Evolutionary conservation across 2,888 invertebrate genomes (phyloP).

Genomic region (Caradrina kadenii): DNA sequence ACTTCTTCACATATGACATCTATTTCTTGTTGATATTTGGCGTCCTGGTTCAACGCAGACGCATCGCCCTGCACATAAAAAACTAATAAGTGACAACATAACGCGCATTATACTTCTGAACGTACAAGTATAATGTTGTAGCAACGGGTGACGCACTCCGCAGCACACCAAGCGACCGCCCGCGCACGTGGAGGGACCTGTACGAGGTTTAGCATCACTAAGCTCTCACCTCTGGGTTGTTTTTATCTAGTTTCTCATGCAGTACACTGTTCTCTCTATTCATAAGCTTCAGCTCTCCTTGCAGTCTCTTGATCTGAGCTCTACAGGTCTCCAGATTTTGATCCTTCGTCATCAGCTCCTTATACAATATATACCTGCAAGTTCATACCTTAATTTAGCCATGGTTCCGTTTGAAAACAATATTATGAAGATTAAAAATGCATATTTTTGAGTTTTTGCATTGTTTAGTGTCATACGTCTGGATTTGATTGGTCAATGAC

Average conservation of each 20-base stretch:
- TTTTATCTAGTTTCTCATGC: constrained; percentile 87
- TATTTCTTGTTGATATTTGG: constrained; percentile 65
- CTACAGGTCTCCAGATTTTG: constrained; percentile 91
- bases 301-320: constrained; percentile 91
- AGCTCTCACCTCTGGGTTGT: constrained; percentile 78
- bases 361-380: constrained; percentile 91
- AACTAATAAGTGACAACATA: not conserved
- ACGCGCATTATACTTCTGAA: not conserved
- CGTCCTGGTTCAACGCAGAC: constrained; percentile 72
- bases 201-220: not conserved
- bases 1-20: constrained; percentile 67
- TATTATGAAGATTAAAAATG: constrained; percentile 23
- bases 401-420: constrained; percentile 64
- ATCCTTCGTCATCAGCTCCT: constrained; percentile 92
- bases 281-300: constrained; percentile 92
- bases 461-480: not conserved
- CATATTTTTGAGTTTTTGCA: constrained; percentile 49
- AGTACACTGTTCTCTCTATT: constrained; percentile 91
- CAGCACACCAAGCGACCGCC: no score
- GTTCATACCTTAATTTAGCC: constrained; percentile 75
- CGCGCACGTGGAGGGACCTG: not conserved
- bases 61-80: constrained; percentile 78
- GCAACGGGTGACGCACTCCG: no score
- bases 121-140: no score
- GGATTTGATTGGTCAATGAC: no score